Conservation (phyloP, 2,113 vertebrate genomes). For the Eurypyga helias region DNA sequence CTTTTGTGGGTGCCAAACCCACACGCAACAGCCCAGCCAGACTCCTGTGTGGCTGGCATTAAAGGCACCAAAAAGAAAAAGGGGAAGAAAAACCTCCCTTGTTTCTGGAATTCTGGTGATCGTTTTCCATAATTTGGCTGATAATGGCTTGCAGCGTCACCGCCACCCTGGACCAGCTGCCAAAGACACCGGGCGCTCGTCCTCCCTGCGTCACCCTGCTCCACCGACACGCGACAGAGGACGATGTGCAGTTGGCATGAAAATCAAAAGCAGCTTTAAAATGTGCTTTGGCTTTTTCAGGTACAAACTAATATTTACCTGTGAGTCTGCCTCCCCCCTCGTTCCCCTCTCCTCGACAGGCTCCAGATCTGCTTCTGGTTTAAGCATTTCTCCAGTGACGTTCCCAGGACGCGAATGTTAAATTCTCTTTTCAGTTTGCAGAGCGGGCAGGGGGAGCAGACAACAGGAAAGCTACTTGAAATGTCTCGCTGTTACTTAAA, state of each 20-base stretch:
- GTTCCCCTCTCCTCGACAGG: background rate
- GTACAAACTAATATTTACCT: slow-evolving; percentile 63
- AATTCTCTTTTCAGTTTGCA: background rate
- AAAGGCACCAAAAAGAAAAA: background rate
- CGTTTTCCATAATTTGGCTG: background rate
- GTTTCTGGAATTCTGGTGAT: slow-evolving; percentile 14
- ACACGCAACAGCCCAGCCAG: background rate
- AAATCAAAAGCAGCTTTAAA: slow-evolving; percentile 44
- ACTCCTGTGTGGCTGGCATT: background rate
- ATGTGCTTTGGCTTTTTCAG: slow-evolving; percentile 21
- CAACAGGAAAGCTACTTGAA: background rate
- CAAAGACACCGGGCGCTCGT: background rate
- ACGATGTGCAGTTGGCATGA: background rate
- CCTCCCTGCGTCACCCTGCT: background rate
- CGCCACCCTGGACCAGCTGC: background rate
- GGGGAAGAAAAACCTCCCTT: background rate
- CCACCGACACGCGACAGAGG: background rate
- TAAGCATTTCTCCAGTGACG: background rate
- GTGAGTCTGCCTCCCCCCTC: slow-evolving; percentile 21
- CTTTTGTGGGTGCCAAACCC: background rate
- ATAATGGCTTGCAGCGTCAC: background rate
- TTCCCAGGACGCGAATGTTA: background rate
- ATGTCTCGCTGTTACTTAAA: slow-evolving; percentile 21
- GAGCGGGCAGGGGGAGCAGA: background rate
- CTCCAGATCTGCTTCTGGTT: background rate